Base-by-base conservation (phyloP, 2,797 vertebrate genomes). In the Cirrhinus molitorella region DNA sequence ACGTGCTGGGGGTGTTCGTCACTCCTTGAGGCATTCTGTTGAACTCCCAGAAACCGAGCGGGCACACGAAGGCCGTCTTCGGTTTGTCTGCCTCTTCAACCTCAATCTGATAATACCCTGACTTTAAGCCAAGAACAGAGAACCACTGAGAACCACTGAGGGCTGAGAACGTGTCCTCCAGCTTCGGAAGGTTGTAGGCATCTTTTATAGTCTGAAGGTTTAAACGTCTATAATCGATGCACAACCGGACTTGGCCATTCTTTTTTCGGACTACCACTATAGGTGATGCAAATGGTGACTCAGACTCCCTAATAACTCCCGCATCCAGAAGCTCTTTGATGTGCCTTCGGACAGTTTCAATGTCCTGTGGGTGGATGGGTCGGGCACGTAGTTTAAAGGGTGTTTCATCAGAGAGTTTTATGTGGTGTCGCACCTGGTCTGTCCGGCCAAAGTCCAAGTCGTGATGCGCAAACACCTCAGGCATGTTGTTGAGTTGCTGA, bases 371-470 rank as follows among this genome's bases (percentile, higher is more conserved):
- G 23, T 78, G 79, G 4, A 86, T 88, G 1, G 79, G 87, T 51
- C 75, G 16, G 0, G 74, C 51, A 40, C 49, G 73, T 2, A 79
- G 83, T 45, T 87, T 83, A 9, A 90, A 88, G 0, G 85, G 70
- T 1, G 73, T 87, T 10, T 84, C 21, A 10, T 89, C 86, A 13
- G 23, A 53, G 23, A 87, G 71, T 0, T 63, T 87, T 21, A 85
- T 88, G 4, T 83, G 61, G 9, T 88, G 88, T 75, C 55, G 67
- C 5, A 88, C 63, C 25, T 78, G 82, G 16, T 83, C 71, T 6
- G 83, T 87, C 11, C 6, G 16, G 1, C 86, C 83, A 80, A 86
- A 88, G 13, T 88, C 84, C 4, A 80, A 5, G 1, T 90, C 51
- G 25, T 82, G 76, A 3, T 72, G 66, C 10, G 78, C 59, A 19